Evolutionary conservation across 2,888 invertebrate genomes (phyloP).

Genomic region (Noctua janthe): DNA sequence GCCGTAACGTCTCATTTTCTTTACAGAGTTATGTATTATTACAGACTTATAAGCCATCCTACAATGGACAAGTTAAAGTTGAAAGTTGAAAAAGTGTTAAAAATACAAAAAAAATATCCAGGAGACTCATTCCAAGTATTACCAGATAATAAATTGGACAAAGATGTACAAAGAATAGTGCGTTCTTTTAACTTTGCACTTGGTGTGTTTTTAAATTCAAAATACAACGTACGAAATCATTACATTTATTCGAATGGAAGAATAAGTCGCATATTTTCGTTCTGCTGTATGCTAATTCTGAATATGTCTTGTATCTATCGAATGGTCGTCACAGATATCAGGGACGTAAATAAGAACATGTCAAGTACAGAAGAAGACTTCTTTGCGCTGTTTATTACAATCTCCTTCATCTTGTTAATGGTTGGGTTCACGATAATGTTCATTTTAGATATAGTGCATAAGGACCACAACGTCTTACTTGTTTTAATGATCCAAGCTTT

Average conservation of each 20-base stretch:
- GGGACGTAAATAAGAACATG: not conserved
- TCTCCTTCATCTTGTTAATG: not conserved
- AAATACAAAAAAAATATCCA: not conserved
- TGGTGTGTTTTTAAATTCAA: not conserved
- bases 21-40: not conserved
- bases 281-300: not conserved
- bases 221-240: not conserved
- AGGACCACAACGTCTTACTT: not conserved
- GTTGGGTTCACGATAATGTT: not conserved
- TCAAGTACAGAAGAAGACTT: not conserved
- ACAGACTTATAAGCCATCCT: not conserved
- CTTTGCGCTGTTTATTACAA: not conserved
- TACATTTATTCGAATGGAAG: not conserved
- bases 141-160: not conserved
- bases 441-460: not conserved
- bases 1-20: not conserved
- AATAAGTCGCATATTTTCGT: not conserved
- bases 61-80: not conserved
- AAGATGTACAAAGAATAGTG: not conserved
- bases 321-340: not conserved
- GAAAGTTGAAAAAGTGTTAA: not conserved
- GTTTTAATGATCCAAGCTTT: not conserved
- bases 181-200: not conserved
- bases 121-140: not conserved
- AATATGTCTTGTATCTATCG: not conserved